phyloP scores from a whole-genome alignment of 1,140 invertebrate genomes.

The Drosophila parvula region DNA sequence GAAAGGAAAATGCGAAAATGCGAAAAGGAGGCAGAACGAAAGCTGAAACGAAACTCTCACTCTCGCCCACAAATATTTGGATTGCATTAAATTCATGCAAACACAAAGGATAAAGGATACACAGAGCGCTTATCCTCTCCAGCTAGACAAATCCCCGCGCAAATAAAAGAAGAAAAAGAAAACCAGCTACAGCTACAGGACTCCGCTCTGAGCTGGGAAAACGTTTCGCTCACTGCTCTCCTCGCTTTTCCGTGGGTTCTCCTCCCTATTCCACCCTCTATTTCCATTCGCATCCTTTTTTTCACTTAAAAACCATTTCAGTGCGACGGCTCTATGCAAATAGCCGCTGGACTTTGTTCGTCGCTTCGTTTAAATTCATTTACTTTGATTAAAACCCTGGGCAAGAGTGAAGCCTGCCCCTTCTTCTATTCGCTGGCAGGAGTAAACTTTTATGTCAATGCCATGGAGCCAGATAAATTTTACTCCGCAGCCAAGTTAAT shows the following conservation, averaged over 20 bases:
- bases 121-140: constrained; percentile 74
- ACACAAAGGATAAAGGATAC: constrained; percentile 80
- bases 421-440: constrained; percentile 8
- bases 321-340: constrained; percentile 71
- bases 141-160: constrained; percentile 76
- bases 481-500: constrained; percentile 40
- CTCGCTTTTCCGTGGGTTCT: constrained; percentile 37
- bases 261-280: constrained; percentile 2
- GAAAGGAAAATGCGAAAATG: constrained; percentile 1
- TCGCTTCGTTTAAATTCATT: constrained; percentile 81
- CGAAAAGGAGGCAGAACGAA: constrained; percentile 3
- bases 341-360: constrained; percentile 65
- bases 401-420: constrained; percentile 22
- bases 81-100: constrained; percentile 82
- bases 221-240: constrained; percentile 28
- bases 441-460: constrained; percentile 46
- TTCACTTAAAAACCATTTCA: constrained; percentile 78
- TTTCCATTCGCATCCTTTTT: constrained; percentile 70
- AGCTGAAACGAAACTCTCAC: constrained; percentile 46
- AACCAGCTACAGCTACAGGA: constrained; percentile 52
- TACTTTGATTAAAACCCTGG: constrained; percentile 75
- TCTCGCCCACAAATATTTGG: constrained; percentile 77
- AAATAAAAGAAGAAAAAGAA: constrained; percentile 76
- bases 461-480: not conserved
- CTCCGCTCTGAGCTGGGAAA: constrained; percentile 41